Conservation (phyloP, 1,140 invertebrate species). For the Zophobas atratus region DNA sequence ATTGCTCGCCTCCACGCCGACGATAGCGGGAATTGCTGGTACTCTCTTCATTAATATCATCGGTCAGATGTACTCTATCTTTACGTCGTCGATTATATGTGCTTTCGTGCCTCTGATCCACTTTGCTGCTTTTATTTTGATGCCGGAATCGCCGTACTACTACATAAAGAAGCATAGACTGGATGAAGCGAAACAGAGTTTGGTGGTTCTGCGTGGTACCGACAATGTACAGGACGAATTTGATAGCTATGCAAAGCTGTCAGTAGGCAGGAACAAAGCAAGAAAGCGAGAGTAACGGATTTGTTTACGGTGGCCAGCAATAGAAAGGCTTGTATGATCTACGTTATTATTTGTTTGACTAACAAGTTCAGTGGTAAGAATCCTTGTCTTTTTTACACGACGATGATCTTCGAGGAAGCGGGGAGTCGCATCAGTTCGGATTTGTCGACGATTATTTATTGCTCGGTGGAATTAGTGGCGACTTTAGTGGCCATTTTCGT, state of each 20-base stretch:
- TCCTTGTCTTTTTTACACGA: constrained; percentile 78
- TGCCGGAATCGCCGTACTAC: constrained; percentile 94
- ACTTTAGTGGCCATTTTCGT: constrained; percentile 80
- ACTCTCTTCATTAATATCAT: constrained; percentile 79
- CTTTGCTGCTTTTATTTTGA: constrained; percentile 72
- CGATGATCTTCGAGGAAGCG: constrained; percentile 71
- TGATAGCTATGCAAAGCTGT: constrained; percentile 74
- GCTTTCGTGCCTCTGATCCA: constrained; percentile 70
- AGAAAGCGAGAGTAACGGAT: constrained; percentile 67
- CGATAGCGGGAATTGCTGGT: constrained; percentile 70
- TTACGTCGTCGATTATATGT: constrained; percentile 70
- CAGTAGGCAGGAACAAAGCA: constrained; percentile 63
- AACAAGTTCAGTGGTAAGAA: constrained; percentile 79
- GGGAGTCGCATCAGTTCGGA: constrained; percentile 67
- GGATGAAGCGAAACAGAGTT: constrained; percentile 80
- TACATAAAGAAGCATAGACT: constrained; percentile 82
- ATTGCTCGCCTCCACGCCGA: constrained; percentile 60
- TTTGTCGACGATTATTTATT: constrained; percentile 71
- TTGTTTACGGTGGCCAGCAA: constrained; percentile 69
- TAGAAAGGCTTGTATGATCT: constrained; percentile 69
- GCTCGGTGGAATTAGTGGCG: constrained; percentile 76
- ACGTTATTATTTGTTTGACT: constrained; percentile 73
- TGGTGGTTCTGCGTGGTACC: constrained; percentile 85
- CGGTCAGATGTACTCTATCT: constrained; percentile 73
- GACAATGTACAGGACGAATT: constrained; percentile 87